Evolutionary conservation across 2,888 invertebrate genomes (phyloP), one percentile per base, ranked within the genome.

Genomic region (Hydriomena furcata): DNA sequence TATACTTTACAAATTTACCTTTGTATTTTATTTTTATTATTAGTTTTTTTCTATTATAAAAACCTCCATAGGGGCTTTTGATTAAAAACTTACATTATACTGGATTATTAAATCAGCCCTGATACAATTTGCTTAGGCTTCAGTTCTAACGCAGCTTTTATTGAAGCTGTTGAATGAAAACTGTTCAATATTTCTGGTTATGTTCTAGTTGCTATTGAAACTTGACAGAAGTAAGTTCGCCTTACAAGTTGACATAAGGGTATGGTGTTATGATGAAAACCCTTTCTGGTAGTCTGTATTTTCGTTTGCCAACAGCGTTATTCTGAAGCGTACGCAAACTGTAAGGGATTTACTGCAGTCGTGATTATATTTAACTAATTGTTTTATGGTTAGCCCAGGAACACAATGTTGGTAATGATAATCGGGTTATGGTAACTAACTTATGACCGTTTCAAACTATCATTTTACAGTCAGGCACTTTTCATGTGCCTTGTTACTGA

Each of bases 1-100:
- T 83, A 74, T 76, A 73, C 74, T 79, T 87, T 87, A 90, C 89
- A 90, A 88, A 89, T 90, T 89, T 89, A 89, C 84, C 84, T 87
- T 87, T 85, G 83, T 79, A 81, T 80, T 78, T 82, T 75, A 81
- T 71, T 77, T 79, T 72, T 58, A 60, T 55, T 60, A 60, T 61
- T 68, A 65, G 76, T 79, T 78, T 83, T n/a, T n/a, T 65, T 75
- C 79, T 84, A 84, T 86, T 87, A 86, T 83, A 84, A 84, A 86
- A 89, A 85, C 89, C 90, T 88, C 89, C 89, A 86, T 85, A 87
- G 88, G 88, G 84, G 90, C 79, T 81, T 41, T 82, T 80, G 66
- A 77, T 88, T 87, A 86, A 71, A 86, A 84, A 89, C 89, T 87
- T 88, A 90, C 84, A 83, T 87, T 90, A 87, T 73, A 78, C 79